Conservation (phyloP, 1,140 invertebrate species). For the Zophobas atratus region DNA sequence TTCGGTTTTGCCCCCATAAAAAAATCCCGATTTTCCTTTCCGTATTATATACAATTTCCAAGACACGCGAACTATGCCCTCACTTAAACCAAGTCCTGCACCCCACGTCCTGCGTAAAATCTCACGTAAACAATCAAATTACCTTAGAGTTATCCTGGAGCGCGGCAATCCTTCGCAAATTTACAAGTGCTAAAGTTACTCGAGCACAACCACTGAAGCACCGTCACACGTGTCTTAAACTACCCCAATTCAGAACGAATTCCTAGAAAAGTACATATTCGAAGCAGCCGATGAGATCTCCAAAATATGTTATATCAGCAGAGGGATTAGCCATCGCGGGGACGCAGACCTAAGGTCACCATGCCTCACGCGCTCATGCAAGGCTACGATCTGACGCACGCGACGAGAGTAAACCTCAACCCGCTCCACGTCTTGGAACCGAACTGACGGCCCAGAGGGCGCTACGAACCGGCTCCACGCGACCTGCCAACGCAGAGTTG, state of each 20-base stretch:
- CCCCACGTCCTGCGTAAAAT: no score
- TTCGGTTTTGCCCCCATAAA: no score
- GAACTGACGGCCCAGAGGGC: constrained; percentile 33
- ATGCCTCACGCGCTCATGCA: constrained; percentile 23
- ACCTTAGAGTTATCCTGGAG: constrained; percentile 19
- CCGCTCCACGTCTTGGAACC: neutral
- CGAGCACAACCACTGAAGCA: neutral
- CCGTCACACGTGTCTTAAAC: no score
- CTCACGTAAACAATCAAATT: constrained; percentile 3
- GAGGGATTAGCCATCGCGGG: no score
- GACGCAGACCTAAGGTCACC: neutral
- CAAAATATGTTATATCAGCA: no score
- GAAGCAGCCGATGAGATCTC: neutral
- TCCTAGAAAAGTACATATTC: neutral
- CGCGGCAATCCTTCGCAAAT: neutral
- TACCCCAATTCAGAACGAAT: no score
- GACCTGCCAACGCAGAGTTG: constrained; percentile 36
- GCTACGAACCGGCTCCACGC: constrained; percentile 43
- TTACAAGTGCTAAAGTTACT: constrained; percentile 4
- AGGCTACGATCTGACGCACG: constrained; percentile 21
- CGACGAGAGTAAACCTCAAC: constrained; percentile 27
- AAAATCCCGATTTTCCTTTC: no score
- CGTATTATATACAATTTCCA: no score
- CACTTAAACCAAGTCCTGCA: neutral
- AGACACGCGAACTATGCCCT: no score